Evolutionary conservation across 1,140 invertebrate species (phyloP).

Genomic region (Microplitis demolitor): DNA sequence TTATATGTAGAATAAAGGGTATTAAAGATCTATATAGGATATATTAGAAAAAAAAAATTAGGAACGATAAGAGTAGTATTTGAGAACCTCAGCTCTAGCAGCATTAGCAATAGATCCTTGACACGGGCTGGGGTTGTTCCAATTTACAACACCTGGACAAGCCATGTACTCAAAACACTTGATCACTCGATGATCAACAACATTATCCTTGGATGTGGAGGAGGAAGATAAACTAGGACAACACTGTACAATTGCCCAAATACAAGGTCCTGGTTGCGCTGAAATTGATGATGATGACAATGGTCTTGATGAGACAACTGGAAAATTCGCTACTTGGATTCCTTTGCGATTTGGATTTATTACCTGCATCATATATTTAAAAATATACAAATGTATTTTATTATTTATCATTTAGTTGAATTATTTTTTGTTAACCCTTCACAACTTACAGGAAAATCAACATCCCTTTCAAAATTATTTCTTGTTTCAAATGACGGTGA

Average conservation of each 20-base stretch:
- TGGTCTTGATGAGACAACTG: slow-evolving; percentile 23
- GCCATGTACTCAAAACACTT: slow-evolving; percentile 70
- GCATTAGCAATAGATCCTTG: slow-evolving; percentile 58
- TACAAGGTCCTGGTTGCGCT: slow-evolving; percentile 61
- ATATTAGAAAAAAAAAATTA: no score
- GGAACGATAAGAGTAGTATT: slow-evolving; percentile 50
- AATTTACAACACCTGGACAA: slow-evolving; percentile 66
- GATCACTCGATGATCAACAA: slow-evolving; percentile 43
- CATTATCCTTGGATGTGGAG: no score
- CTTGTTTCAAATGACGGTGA: slow-evolving; percentile 19
- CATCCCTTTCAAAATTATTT: slow-evolving; percentile 24
- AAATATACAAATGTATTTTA: no score
- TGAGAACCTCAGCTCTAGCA: slow-evolving; percentile 59
- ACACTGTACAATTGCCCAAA: slow-evolving; percentile 72
- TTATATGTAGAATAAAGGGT: no score
- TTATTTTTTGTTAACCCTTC: neutral
- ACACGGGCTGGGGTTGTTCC: slow-evolving; percentile 69
- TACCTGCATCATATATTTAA: slow-evolving; percentile 24
- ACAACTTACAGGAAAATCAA: slow-evolving; percentile 42
- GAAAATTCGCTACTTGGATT: slow-evolving; percentile 36
- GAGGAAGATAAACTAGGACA: slow-evolving; percentile 52
- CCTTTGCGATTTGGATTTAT: slow-evolving; percentile 41
- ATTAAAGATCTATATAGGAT: no score
- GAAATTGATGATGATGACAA: slow-evolving; percentile 31
- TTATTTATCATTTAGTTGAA: neutral